phyloP scores from a whole-genome alignment of 1,140 invertebrate species.

The Cardiocondyla obscurior region DNA sequence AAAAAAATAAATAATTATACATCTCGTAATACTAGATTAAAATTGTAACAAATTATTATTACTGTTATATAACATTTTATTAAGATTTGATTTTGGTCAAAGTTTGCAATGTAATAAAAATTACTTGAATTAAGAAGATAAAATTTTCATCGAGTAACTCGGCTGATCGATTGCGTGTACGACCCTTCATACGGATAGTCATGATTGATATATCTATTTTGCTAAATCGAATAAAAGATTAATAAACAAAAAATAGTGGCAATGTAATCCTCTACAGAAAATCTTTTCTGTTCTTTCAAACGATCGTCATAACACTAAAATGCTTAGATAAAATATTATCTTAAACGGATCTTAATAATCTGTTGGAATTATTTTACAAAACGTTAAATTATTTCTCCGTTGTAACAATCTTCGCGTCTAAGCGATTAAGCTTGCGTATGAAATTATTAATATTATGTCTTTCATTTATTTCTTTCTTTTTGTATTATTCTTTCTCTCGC shows the following conservation, averaged over 20 bases:
- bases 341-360: slow-evolving; percentile 12
- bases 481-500: slow-evolving; percentile 52
- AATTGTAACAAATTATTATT: slow-evolving; percentile 9
- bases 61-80: too few relatives aligned
- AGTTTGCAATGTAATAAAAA: neutral
- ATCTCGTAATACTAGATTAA: neutral
- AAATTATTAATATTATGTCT: slow-evolving; percentile 39
- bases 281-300: slow-evolving; percentile 5
- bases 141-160: slow-evolving; percentile 9
- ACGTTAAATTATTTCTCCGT: slow-evolving; percentile 22
- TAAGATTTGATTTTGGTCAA: too few relatives aligned
- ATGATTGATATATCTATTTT: neutral
- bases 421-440: neutral
- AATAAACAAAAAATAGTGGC: neutral
- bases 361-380: slow-evolving; percentile 11
- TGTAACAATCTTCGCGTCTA: slow-evolving; percentile 31
- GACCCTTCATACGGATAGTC: neutral
- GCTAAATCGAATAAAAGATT: slow-evolving; percentile 23
- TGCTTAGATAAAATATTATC: slow-evolving; percentile 35
- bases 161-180: slow-evolving; percentile 47
- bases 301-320: slow-evolving; percentile 14
- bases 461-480: slow-evolving; percentile 30
- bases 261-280: slow-evolving; percentile 20
- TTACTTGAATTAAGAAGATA: neutral
- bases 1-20: neutral